These are phyloP conservation scores for Tillus elongatus DNA, from an alignment of 2,888 invertebrate species.

Conservation along the genomic window DNA sequence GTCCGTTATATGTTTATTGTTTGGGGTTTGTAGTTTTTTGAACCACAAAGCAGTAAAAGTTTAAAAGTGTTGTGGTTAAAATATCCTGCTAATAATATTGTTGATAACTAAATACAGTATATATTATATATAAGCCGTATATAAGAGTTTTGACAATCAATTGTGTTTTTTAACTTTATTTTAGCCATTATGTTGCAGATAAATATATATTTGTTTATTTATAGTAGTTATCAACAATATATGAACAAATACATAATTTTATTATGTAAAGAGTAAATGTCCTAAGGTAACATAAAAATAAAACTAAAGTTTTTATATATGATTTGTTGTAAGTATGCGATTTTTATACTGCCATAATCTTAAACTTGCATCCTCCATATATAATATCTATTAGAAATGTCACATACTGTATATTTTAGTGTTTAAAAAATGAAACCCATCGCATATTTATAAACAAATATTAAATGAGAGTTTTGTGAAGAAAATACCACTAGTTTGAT, in stretches of 20 bases:
- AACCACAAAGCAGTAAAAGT: too few relatives aligned
- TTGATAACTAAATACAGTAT: constrained; percentile 16
- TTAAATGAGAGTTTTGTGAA: too few relatives aligned
- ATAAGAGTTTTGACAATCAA: constrained; percentile 25
- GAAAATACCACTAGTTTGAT: too few relatives aligned
- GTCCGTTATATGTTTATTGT: too few relatives aligned
- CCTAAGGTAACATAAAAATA: background rate
- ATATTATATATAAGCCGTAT: constrained; percentile 1
- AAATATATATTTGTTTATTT: too few relatives aligned
- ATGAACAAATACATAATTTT: too few relatives aligned
- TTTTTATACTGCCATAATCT: constrained; percentile 23
- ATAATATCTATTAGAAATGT: constrained; percentile 8
- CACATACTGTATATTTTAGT: constrained; percentile 8
- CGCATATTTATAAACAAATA: constrained; percentile 12
- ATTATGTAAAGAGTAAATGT: constrained; percentile 1
- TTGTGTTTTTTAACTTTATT: too few relatives aligned
- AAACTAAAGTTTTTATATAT: too few relatives aligned
- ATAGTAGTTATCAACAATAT: constrained; percentile 19
- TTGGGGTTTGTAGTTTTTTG: too few relatives aligned
- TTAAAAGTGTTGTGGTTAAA: too few relatives aligned
- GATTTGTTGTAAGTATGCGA: constrained; percentile 25
- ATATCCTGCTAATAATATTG: constrained; percentile 16
- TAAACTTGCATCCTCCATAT: constrained; percentile 12
- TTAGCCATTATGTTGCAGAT: too few relatives aligned
- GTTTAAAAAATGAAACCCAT: constrained; percentile 7